Evolutionary conservation across 1,140 invertebrate genomes (phyloP).

Genomic region (Pseudomyrmex flavicornis): DNA sequence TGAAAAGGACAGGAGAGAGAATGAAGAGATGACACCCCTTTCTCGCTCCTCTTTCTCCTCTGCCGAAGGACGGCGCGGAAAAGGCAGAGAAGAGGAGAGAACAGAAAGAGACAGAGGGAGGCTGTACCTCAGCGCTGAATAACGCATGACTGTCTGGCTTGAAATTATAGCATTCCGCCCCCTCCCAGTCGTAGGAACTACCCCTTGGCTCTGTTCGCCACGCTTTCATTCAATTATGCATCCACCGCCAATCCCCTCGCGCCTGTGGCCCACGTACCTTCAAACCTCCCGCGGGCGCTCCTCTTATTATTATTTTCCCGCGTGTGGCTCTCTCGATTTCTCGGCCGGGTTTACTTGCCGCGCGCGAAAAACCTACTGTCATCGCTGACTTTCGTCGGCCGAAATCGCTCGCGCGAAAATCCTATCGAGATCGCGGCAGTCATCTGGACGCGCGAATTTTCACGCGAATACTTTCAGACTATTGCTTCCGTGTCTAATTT

Average conservation of each 20-base stretch:
- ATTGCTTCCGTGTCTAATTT: too few relatives aligned
- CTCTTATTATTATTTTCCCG: slow-evolving; percentile 71
- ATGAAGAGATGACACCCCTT: not conserved
- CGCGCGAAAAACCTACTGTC: not conserved
- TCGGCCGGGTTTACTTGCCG: slow-evolving; percentile 36
- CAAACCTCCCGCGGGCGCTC: slow-evolving; percentile 28
- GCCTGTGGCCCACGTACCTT: slow-evolving; percentile 21
- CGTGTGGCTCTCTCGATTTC: slow-evolving; percentile 39
- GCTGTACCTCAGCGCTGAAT: slow-evolving; percentile 75
- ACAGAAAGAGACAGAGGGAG: slow-evolving; percentile 30
- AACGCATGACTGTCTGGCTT: slow-evolving; percentile 80
- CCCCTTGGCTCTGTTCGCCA: slow-evolving; percentile 68
- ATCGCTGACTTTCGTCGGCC: slow-evolving; percentile 5
- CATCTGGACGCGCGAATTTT: not conserved
- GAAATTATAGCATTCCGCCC: slow-evolving; percentile 79
- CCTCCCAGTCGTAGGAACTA: slow-evolving; percentile 67
- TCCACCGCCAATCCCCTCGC: slow-evolving; percentile 55
- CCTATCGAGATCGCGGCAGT: not conserved
- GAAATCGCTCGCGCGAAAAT: not conserved
- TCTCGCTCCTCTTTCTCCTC: not conserved
- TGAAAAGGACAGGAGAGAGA: slow-evolving; percentile 40
- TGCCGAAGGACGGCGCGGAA: slow-evolving; percentile 25
- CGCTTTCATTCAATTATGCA: slow-evolving; percentile 82
- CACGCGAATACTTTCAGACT: not conserved
- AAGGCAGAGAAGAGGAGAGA: slow-evolving; percentile 46